Base-by-base conservation (phyloP, 2,888 invertebrate genomes). In the Polydrusus pterygomalis region DNA sequence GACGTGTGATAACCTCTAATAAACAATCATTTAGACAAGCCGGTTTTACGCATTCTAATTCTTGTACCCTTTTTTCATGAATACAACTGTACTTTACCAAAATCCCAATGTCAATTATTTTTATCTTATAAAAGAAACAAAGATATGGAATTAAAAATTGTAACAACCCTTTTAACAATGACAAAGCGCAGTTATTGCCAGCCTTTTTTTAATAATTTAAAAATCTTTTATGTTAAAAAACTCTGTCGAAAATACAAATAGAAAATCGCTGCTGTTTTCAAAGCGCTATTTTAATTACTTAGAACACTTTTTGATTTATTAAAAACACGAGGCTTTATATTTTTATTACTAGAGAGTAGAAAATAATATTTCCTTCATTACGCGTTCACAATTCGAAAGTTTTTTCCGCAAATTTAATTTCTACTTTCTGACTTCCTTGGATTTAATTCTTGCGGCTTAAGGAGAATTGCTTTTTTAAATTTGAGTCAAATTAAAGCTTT, bases 221-320 rank as follows among this genome's bases (percentile, higher is more conserved):
- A 58, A 62, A 62, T 34, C 60, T 62, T 70, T 62, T 54, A 58
- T 69, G 30, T 25, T 43, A 56, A 38, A 56, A 38, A 62, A 40
- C 62, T 47, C 11, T 17, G 25, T 40, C 62, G 47, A 49, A 70
- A 70, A 70, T 25, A 62, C 18, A 70, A 70, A 49, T 49, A 62
- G 70, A 47, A 45, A 72, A 34, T 34, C 64, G 54, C 54, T 40
- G 47, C 56, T 15, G 64, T 38, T 74, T 63, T 74, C 40, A 72
- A 72, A 72, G 72, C 64, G 30, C 65, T 38, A 56, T 74, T 74
- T 74, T 70, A 74, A 74, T 74, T 74, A 74, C 74, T 74, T 74
- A 74, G 62, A 62, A 70, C 69, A 64, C 74, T 74, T 72, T 74
- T 69, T 74, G 74, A 74, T 74, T 74, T 74, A 74, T 74, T 74